phyloP scores from a whole-genome alignment of 2,113 vertebrate species.

The Megalops atlanticus region DNA sequence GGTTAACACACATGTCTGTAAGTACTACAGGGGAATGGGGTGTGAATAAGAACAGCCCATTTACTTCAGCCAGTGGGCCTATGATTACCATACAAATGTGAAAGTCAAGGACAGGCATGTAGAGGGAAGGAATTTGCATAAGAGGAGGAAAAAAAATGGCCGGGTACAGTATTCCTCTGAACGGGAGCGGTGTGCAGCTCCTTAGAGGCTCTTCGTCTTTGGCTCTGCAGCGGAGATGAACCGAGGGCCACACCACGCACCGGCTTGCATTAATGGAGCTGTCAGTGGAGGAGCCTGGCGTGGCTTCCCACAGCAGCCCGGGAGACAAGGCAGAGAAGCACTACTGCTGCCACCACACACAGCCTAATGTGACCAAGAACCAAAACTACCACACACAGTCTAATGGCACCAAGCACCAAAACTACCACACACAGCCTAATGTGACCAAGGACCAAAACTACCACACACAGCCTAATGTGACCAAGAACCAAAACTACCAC shows the following conservation, averaged over 20 bases:
- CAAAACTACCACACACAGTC: too few relatives aligned
- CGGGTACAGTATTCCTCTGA: background rate
- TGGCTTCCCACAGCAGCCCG: background rate
- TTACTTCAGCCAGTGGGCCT: background rate
- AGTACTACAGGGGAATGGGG: too few relatives aligned
- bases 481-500: too few relatives aligned
- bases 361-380: background rate
- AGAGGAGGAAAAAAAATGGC: background rate
- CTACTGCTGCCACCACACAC: background rate
- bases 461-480: background rate
- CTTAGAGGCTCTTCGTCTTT: background rate
- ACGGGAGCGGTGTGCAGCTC: background rate
- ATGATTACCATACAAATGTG: background rate
- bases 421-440: background rate
- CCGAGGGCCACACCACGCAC: background rate
- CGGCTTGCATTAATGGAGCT: constrained; percentile 1
- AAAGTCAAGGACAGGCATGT: background rate
- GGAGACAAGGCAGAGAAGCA: constrained; percentile 13
- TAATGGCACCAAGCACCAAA: too few relatives aligned
- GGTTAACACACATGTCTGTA: too few relatives aligned
- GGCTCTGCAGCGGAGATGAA: background rate
- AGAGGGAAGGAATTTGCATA: background rate
- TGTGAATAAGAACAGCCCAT: too few relatives aligned
- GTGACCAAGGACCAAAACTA: background rate
- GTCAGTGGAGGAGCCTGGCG: background rate